Percentiles rank a stretch among this genome's conserved stretches.
phyloP scores from a whole-genome alignment of 2,797 vertebrate genomes.

The Mionectes olivaceus region DNA sequence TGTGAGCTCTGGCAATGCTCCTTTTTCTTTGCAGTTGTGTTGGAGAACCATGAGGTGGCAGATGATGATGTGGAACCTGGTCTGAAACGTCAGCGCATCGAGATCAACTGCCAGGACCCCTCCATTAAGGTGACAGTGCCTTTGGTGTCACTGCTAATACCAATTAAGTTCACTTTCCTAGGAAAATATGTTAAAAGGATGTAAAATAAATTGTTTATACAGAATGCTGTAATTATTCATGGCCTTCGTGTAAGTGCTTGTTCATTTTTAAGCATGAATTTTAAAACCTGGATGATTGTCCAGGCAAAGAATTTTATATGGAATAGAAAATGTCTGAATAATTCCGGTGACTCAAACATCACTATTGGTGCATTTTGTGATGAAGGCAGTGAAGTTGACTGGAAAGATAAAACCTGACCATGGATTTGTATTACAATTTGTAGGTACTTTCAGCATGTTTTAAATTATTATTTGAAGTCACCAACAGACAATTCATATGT shows the following conservation, averaged over 20 bases:
- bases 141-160: not conserved
- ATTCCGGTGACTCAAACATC: not conserved
- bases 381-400: not conserved
- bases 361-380: not conserved
- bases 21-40: slow-evolving; percentile 80
- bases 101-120: slow-evolving; percentile 88
- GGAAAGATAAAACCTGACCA: not conserved
- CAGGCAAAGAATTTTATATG: not conserved
- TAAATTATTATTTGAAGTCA: not conserved
- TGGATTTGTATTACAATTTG: not conserved
- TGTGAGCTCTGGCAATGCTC: not conserved
- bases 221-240: not conserved
- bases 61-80: slow-evolving; percentile 87
- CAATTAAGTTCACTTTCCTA: not conserved
- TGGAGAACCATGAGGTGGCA: slow-evolving; percentile 90
- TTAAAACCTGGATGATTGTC: not conserved
- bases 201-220: not conserved
- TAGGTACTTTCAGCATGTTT: not conserved
- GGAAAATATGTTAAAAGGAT: not conserved
- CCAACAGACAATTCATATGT: accelerated
- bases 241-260: not conserved
- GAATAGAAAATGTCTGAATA: not conserved
- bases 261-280: not conserved
- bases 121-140: slow-evolving; percentile 80
- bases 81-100: slow-evolving; percentile 90